These are phyloP conservation scores for Palythoa grandis DNA, from an alignment of 92 coral and sea anemone genomes.

Conservation along the genomic window DNA sequence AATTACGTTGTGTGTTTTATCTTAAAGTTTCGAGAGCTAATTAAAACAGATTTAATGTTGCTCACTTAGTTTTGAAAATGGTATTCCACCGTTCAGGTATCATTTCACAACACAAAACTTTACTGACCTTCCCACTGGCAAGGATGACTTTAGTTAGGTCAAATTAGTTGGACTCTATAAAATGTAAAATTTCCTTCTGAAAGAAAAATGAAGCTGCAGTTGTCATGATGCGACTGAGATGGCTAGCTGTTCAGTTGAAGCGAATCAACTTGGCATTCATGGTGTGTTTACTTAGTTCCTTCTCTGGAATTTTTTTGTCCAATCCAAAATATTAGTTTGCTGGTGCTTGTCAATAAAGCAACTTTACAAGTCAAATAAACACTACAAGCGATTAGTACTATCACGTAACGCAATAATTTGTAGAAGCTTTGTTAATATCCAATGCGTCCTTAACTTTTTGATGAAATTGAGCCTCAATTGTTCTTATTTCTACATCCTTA, in stretches of 20 bases:
- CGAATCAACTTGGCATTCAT: slow-evolving; percentile 31
- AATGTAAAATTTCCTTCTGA: not conserved
- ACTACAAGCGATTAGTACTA: not conserved
- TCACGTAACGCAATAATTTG: not conserved
- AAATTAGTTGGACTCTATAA: not conserved
- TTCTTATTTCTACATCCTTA: too few species aligned
- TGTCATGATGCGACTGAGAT: not conserved
- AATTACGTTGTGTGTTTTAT: not conserved
- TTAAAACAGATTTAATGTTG: not conserved
- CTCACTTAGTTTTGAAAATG: not conserved
- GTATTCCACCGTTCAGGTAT: too few species aligned
- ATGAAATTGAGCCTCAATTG: too few species aligned
- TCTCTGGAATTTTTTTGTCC: not conserved
- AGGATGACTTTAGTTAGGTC: not conserved
- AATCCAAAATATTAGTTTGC: slow-evolving; percentile 17
- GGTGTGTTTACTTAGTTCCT: slow-evolving; percentile 12
- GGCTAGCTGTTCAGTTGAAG: not conserved
- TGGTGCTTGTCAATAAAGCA: not conserved
- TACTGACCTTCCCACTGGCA: not conserved
- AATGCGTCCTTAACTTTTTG: too few species aligned
- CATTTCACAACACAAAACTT: not conserved
- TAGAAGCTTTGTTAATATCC: too few species aligned
- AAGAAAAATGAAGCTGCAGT: not conserved
- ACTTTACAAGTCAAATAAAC: slow-evolving; percentile 1
- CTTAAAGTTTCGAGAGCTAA: not conserved